These are phyloP conservation scores for Falco columbarius DNA, from an alignment of 2,797 vertebrate species.

Conservation along the genomic window DNA sequence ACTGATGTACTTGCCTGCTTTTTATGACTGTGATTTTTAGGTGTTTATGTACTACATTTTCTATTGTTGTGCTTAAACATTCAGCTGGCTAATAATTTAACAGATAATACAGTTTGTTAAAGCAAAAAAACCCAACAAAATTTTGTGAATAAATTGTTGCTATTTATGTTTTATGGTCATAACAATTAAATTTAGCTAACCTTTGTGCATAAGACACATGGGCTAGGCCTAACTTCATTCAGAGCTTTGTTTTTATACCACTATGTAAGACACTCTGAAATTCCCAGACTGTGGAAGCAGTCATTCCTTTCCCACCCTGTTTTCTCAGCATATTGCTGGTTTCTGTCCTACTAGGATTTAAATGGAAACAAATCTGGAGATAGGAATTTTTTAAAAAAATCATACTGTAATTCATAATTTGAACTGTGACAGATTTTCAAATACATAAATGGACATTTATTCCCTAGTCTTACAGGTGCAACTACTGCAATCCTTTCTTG, in stretches of 20 bases:
- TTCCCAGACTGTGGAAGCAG: not conserved
- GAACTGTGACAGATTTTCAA: conserved; percentile 11
- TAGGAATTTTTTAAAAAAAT: not conserved
- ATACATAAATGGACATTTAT: not conserved
- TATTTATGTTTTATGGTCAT: conserved; percentile 70
- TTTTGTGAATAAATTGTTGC: conserved; percentile 69
- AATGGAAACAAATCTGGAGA: not conserved
- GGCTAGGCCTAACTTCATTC: not conserved
- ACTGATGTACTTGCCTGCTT: conserved; percentile 44
- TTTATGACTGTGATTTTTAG: conserved; percentile 36
- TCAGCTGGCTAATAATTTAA: conserved; percentile 27
- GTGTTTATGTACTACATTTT: conserved; percentile 52
- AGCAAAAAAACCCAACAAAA: conserved; percentile 3
- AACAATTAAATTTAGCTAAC: not conserved
- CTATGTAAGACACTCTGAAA: not conserved
- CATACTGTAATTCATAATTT: conserved; percentile 13
- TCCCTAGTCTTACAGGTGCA: not conserved
- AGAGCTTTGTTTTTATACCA: conserved; percentile 8
- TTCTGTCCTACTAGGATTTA: not conserved
- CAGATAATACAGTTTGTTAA: not conserved
- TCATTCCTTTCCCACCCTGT: not conserved
- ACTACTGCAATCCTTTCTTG: not conserved
- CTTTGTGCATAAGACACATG: not conserved
- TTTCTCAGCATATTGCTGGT: not conserved
- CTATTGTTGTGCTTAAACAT: conserved; percentile 29